Percentiles rank a stretch among this genome's conserved stretches.
These are phyloP conservation scores for Anastatus disparis DNA, from an alignment of 1,140 invertebrate genomes.

Conservation along the genomic window DNA sequence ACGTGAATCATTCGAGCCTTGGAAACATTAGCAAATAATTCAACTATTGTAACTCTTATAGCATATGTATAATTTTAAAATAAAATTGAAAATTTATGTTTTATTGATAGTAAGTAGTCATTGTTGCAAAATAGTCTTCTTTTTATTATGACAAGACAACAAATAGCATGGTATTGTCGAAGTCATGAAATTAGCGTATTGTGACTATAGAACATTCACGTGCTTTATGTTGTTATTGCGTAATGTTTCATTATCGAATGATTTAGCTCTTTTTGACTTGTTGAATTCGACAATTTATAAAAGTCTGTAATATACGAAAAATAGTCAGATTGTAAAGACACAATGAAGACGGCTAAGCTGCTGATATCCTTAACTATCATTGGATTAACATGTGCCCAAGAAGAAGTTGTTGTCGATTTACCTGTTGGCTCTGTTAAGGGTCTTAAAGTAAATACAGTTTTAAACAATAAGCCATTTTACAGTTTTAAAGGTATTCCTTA, in stretches of 20 bases:
- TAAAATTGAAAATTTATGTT: too few relatives aligned
- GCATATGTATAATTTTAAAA: too few relatives aligned
- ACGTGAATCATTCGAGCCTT: too few relatives aligned
- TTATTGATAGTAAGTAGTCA: too few relatives aligned
- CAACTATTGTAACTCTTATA: too few relatives aligned
- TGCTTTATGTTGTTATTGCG: not conserved
- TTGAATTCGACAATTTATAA: constrained; percentile 3
- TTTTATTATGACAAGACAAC: too few relatives aligned
- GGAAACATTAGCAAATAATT: too few relatives aligned
- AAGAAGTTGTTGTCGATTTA: too few relatives aligned
- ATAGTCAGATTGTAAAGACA: not conserved
- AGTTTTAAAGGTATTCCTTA: constrained; percentile 75
- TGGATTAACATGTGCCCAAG: not conserved
- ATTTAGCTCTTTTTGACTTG: constrained; percentile 9
- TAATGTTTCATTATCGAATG: not conserved
- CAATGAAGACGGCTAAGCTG: not conserved
- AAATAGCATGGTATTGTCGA: too few relatives aligned
- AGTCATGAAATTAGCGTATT: too few relatives aligned
- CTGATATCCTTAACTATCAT: not conserved
- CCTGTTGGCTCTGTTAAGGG: constrained; percentile 54
- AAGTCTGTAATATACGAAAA: not conserved
- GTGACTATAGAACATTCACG: too few relatives aligned
- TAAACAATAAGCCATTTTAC: constrained; percentile 55
- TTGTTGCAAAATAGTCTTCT: too few relatives aligned
- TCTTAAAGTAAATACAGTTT: constrained; percentile 49